Evolutionary conservation across 2,888 invertebrate genomes (phyloP), one percentile per base, ranked within the genome.

Genomic region (Brachypterus glaber): DNA sequence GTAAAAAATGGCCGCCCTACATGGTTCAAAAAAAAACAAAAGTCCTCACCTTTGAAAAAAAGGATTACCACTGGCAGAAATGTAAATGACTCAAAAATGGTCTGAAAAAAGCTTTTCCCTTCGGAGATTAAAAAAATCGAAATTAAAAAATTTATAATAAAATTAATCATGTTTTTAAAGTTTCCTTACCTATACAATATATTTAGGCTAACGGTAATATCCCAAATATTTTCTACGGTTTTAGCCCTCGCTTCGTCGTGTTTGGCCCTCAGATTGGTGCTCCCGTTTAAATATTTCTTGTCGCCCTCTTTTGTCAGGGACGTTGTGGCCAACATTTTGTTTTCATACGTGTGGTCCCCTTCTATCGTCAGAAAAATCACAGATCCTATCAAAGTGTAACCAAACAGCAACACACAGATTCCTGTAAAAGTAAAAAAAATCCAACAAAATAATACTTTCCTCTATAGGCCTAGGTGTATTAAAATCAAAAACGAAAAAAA

Each of bases 201-300:
- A 68, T 91, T 91, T 50, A 90, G 68, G 43, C 81, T 82, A 48
- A 83, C 82, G 2, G 91, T 91, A 46, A 90, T 84, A 62, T 89
- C 83, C 91, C 91, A 91, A 58, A 92, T 86, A 64, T 83, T 87
- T 66, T 87, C 86, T 32, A 88, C 87, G 9, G 87, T 84, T 55
- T 71, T 71, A 30, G 74, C 73, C 30, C 80, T 67, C 16, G 77
- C 77, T 49, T 76, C 76, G 48, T 74, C 70, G 33, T 70, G 68
- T 43, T 63, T 64, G 47, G 66, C 58, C 39, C 55, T 60, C 52
- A 63, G 51, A 57, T 66, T 65, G 54, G 61, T 51, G 55, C 52
- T 66, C 53, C 52, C 66, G 45, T 67, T 68, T 52, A 46, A 57
- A 51, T 26, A 17, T 7, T 41, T 34, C 37, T 52, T 45, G 45